Conservation (phyloP, 2,797 vertebrate species). For the Rhyacichthys aspro region DNA sequence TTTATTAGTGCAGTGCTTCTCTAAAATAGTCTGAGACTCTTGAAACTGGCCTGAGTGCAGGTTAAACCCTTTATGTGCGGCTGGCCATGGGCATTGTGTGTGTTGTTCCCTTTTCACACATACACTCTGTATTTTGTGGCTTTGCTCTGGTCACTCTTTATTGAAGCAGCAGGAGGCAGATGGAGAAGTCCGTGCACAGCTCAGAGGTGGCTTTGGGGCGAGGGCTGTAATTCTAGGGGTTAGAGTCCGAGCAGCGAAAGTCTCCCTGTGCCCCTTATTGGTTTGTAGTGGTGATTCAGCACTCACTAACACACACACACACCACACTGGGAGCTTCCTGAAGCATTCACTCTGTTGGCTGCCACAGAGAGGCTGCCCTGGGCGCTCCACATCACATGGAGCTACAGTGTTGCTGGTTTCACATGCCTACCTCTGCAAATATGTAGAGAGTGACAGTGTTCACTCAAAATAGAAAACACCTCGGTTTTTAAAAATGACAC, state of each 20-base stretch:
- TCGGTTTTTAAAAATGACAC: no score
- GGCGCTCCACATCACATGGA: slow-evolving; percentile 26
- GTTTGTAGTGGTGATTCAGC: slow-evolving; percentile 57
- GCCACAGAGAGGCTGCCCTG: slow-evolving; percentile 31
- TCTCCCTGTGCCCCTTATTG: slow-evolving; percentile 43
- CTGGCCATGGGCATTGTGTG: neutral
- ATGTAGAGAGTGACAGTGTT: slow-evolving; percentile 4
- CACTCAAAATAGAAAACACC: no score
- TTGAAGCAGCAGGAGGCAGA: slow-evolving; percentile 15
- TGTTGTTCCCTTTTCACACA: slow-evolving; percentile 12
- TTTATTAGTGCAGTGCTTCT: neutral
- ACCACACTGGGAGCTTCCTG: slow-evolving; percentile 37
- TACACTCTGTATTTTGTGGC: neutral
- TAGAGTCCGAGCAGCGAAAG: slow-evolving; percentile 35
- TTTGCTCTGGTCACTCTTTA: neutral
- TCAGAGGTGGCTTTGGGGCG: slow-evolving; percentile 3
- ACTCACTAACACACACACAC: slow-evolving; percentile 22
- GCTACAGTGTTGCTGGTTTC: slow-evolving; percentile 11
- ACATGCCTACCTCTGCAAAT: slow-evolving; percentile 15
- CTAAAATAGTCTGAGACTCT: neutral
- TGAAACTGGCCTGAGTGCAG: neutral
- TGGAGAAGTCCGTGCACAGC: neutral
- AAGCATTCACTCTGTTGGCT: slow-evolving; percentile 45
- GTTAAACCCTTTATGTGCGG: slow-evolving; percentile 5
- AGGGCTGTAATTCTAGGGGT: slow-evolving; percentile 28